phyloP scores from a whole-genome alignment of 2,797 vertebrate species.

The Nannoperca australis region DNA sequence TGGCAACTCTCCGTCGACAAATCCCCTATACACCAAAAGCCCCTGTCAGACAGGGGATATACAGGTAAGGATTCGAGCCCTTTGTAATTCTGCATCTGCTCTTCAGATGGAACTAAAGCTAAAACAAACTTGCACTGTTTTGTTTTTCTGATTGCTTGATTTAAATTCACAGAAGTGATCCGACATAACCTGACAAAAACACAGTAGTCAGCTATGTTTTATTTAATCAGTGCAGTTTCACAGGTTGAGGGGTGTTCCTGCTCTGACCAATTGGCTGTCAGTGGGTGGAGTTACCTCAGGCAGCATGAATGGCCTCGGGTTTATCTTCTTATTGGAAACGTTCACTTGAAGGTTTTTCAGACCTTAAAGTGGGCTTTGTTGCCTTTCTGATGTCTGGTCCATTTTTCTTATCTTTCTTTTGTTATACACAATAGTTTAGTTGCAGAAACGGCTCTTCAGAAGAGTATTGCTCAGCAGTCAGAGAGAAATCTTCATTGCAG shows the following conservation, averaged over 20 bases:
- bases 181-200: background rate
- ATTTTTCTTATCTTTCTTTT: background rate
- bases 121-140: background rate
- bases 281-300: slow-evolving; percentile 16
- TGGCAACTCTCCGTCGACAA: slow-evolving; percentile 77
- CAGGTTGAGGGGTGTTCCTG: slow-evolving; percentile 46
- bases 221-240: background rate
- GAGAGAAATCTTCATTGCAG: background rate
- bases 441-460: background rate
- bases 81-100: background rate
- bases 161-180: rapidly evolving
- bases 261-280: slow-evolving; percentile 51
- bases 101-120: background rate
- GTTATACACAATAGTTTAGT: background rate
- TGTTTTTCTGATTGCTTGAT: background rate
- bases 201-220: background rate
- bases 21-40: slow-evolving; percentile 82
- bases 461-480: background rate
- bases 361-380: background rate
- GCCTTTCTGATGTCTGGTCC: background rate
- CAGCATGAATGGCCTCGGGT: background rate
- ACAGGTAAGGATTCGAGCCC: slow-evolving; percentile 80
- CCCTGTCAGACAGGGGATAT: slow-evolving; percentile 85
- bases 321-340: background rate
- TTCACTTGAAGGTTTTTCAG: background rate